Evolutionary conservation across 2,888 invertebrate species (phyloP).

Genomic region (Idaea dimidiata): DNA sequence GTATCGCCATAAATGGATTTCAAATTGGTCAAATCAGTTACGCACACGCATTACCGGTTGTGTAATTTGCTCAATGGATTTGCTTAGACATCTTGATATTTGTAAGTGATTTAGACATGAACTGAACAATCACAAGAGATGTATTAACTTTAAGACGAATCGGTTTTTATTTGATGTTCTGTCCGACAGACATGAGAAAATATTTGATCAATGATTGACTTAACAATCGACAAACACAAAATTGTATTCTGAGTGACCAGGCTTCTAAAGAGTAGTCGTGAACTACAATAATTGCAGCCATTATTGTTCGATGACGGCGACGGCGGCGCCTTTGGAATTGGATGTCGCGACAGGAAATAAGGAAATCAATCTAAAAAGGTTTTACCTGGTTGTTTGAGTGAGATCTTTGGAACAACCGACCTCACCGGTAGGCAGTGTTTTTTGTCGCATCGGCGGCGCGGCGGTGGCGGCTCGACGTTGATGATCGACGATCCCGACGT

Average conservation of each 20-base stretch:
- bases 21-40: constrained; percentile 46
- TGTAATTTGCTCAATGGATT: constrained; percentile 38
- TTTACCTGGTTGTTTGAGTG: constrained; percentile 41
- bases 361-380: constrained; percentile 23
- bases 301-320: constrained; percentile 1
- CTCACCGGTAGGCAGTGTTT: constrained; percentile 43
- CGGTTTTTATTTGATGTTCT: too few relatives aligned
- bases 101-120: constrained; percentile 22
- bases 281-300: too few relatives aligned
- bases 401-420: constrained; percentile 41
- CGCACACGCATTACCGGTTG: constrained; percentile 38
- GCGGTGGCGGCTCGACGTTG: too few relatives aligned
- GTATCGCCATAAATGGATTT: constrained; percentile 40
- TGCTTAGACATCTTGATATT: constrained; percentile 29
- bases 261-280: too few relatives aligned
- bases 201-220: too few relatives aligned
- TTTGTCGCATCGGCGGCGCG: constrained; percentile 34
- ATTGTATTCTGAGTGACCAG: too few relatives aligned
- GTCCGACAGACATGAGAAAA: too few relatives aligned
- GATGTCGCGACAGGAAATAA: constrained; percentile 19
- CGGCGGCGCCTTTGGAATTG: not conserved
- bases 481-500: constrained; percentile 16
- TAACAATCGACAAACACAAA: too few relatives aligned
- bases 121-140: constrained; percentile 1
- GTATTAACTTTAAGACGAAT: too few relatives aligned